These are phyloP conservation scores for Drosophila mimetica DNA, from an alignment of 2,888 invertebrate species.

Conservation along the genomic window DNA sequence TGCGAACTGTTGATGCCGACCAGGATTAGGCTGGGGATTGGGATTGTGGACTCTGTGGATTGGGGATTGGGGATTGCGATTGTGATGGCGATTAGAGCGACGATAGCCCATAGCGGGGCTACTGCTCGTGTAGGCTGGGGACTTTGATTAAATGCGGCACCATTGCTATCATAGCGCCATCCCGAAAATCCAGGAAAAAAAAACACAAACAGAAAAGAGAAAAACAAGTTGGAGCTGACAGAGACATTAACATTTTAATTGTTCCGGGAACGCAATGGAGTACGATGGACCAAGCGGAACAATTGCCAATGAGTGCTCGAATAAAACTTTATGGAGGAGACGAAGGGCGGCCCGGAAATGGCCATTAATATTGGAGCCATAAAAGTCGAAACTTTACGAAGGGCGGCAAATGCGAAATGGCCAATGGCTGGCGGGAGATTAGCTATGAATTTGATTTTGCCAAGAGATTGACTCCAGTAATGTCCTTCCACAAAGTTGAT, in stretches of 20 bases:
- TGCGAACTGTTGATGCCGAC: conserved; percentile 1
- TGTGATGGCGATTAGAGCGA: conserved; percentile 5
- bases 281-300: conserved; percentile 21
- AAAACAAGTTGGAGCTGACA: conserved; percentile 13
- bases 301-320: conserved; percentile 18
- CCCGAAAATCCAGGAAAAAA: neutral
- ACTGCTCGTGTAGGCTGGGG: neutral
- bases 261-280: conserved; percentile 9
- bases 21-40: conserved; percentile 18
- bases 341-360: conserved; percentile 1
- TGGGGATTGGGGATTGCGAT: conserved; percentile 15
- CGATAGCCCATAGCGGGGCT: conserved; percentile 2
- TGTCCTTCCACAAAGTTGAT: neutral
- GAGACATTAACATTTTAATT: conserved; percentile 35
- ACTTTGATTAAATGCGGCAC: conserved; percentile 6
- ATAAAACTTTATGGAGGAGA: conserved; percentile 23
- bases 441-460: neutral
- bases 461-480: neutral
- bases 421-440: neutral
- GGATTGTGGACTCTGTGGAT: conserved; percentile 1
- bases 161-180: conserved; percentile 1
- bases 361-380: conserved; percentile 23
- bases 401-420: neutral
- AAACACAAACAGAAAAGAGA: neutral
- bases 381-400: conserved; percentile 14